A percentile compares a stretch with the other conserved stretches of the same genome.
phyloP scores from a whole-genome alignment of 2,888 invertebrate genomes.

The Drosophila antonietae region DNA sequence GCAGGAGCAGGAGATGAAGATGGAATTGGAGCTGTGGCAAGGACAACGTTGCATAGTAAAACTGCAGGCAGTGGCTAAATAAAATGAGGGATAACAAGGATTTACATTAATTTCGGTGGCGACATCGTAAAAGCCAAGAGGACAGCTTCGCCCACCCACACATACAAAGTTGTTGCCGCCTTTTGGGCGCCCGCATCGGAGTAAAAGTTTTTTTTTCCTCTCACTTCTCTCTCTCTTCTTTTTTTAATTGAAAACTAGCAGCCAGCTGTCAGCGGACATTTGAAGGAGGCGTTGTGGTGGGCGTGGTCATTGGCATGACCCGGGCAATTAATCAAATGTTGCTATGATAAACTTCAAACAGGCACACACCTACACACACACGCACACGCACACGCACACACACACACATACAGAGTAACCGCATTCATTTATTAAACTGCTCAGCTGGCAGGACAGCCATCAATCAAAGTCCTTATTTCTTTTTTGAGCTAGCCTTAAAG shows the following conservation, averaged over 20 bases:
- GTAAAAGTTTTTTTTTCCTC: slow-evolving; percentile 32
- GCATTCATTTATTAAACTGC: slow-evolving; percentile 73
- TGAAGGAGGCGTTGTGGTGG: slow-evolving; percentile 3
- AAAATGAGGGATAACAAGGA: slow-evolving; percentile 72
- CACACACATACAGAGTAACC: slow-evolving; percentile 42
- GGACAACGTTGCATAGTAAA: slow-evolving; percentile 45
- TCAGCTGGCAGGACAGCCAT: slow-evolving; percentile 68
- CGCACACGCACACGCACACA: slow-evolving; percentile 16
- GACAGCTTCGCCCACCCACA: slow-evolving; percentile 19
- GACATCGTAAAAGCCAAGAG: slow-evolving; percentile 51
- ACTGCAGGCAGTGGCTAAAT: slow-evolving; percentile 54
- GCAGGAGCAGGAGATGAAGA: not conserved
- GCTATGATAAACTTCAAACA: slow-evolving; percentile 61
- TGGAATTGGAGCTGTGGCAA: not conserved
- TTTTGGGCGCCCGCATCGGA: slow-evolving; percentile 12
- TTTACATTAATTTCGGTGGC: slow-evolving; percentile 67
- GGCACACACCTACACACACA: slow-evolving; percentile 5
- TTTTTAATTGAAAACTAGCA: slow-evolving; percentile 62
- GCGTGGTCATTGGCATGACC: slow-evolving; percentile 32
- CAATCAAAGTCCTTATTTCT: slow-evolving; percentile 58
- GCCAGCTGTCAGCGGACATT: slow-evolving; percentile 44
- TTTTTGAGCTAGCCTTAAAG: slow-evolving; percentile 33
- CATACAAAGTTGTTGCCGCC: slow-evolving; percentile 41
- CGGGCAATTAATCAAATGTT: slow-evolving; percentile 65
- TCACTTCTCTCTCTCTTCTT: slow-evolving; percentile 26